Evolutionary conservation across 2,888 invertebrate genomes (phyloP).

Genomic region (Coenonympha glycerion): DNA sequence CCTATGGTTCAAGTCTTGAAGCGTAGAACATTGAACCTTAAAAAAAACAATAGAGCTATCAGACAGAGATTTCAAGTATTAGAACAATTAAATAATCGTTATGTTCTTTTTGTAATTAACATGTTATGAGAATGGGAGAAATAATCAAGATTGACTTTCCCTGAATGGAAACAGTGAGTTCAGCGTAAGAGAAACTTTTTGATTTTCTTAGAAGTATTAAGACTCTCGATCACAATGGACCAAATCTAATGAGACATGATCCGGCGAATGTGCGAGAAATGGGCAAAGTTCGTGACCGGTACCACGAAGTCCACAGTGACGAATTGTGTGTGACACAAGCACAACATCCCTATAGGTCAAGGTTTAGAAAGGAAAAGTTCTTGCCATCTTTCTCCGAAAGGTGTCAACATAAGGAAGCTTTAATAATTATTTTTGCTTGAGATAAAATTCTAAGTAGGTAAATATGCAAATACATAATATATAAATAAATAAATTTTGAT

Average conservation of each 20-base stretch:
- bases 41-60: neutral
- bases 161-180: neutral
- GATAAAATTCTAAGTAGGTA: too few species aligned
- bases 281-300: neutral
- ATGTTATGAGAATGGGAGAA: neutral
- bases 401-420: neutral
- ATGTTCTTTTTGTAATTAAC: neutral
- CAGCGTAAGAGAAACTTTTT: neutral
- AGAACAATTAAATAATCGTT: too few species aligned
- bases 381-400: neutral
- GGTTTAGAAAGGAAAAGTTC: neutral
- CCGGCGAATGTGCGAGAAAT: neutral
- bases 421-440: neutral
- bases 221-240: neutral
- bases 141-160: neutral
- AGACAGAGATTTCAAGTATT: neutral
- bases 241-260: neutral
- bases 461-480: too few species aligned
- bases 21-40: neutral
- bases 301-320: neutral
- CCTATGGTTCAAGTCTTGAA: too few species aligned
- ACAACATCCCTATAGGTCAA: neutral
- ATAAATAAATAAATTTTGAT: too few species aligned
- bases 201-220: neutral
- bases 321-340: neutral